Evolutionary conservation across 2,113 vertebrate genomes (phyloP).

Genomic region (Phrynosoma blainvillii): DNA sequence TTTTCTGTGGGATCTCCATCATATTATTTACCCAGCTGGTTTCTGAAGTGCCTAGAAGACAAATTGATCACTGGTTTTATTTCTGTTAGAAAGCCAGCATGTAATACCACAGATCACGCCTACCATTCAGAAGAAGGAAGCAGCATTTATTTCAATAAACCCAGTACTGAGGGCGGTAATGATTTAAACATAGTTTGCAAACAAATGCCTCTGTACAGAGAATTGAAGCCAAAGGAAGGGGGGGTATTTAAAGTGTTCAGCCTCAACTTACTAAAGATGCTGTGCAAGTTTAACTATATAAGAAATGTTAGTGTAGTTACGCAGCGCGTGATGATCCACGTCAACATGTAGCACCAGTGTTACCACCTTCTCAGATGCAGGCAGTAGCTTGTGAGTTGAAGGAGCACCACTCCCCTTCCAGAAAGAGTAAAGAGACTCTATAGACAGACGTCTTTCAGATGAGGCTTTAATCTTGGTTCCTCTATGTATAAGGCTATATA

Average conservation of each 20-base stretch:
- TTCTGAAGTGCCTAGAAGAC: constrained; percentile 12
- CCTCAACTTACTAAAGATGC: constrained; percentile 7
- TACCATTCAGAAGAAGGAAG: constrained; percentile 5
- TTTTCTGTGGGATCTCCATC: background rate
- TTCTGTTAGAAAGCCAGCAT: background rate
- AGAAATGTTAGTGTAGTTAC: background rate
- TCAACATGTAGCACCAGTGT: too few relatives aligned
- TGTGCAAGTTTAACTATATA: background rate
- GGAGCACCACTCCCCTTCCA: too few relatives aligned
- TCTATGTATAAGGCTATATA: too few relatives aligned
- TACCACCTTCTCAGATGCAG: too few relatives aligned
- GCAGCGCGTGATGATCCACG: too few relatives aligned
- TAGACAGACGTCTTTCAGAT: too few relatives aligned
- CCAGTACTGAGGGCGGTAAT: constrained; percentile 11
- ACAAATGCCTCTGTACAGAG: background rate
- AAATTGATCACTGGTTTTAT: constrained; percentile 7
- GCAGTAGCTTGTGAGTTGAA: too few relatives aligned
- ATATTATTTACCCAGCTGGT: constrained; percentile 12
- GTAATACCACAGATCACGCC: constrained; percentile 17
- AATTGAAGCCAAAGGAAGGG: background rate
- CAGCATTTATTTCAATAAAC: constrained; percentile 24
- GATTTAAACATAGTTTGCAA: constrained; percentile 23
- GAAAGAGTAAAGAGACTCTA: too few relatives aligned
- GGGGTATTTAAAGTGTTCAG: background rate
- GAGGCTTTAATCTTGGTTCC: too few relatives aligned